A percentile compares a stretch with the other conserved stretches of the same genome.
phyloP scores from a whole-genome alignment of 2,888 invertebrate genomes.

The Yponomeuta cagnagella region DNA sequence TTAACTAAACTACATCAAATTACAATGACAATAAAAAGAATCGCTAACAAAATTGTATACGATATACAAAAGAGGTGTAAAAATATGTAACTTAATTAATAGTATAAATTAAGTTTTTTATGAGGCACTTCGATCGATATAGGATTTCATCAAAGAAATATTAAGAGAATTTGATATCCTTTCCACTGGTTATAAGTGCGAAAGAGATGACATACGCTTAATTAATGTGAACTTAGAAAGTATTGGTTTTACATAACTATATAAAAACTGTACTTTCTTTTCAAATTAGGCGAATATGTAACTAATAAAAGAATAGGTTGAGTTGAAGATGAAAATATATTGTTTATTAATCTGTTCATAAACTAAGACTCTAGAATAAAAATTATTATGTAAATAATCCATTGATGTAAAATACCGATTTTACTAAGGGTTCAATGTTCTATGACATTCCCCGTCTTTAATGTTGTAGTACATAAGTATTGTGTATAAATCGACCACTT shows the following conservation, averaged over 20 bases:
- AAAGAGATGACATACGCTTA: constrained; percentile 6
- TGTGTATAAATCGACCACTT: constrained; percentile 21
- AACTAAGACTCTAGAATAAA: constrained; percentile 32
- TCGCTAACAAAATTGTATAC: constrained; percentile 6
- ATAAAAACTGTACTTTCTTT: constrained; percentile 11
- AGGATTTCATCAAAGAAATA: neutral
- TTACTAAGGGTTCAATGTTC: constrained; percentile 25
- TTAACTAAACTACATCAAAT: no score
- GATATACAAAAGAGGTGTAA: constrained; percentile 35
- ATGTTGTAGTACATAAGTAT: constrained; percentile 11
- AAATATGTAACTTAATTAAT: constrained; percentile 27
- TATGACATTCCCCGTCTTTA: neutral
- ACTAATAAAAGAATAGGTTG: neutral
- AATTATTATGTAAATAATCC: constrained; percentile 54
- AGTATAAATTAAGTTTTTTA: constrained; percentile 59
- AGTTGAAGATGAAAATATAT: constrained; percentile 5
- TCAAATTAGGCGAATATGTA: neutral
- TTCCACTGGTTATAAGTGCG: constrained; percentile 1
- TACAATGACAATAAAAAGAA: neutral
- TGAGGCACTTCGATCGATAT: constrained; percentile 31
- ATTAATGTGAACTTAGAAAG: neutral
- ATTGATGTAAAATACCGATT: constrained; percentile 38
- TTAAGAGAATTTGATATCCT: constrained; percentile 3
- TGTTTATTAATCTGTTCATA: constrained; percentile 22
- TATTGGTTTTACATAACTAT: neutral